Conservation (phyloP, 2,113 vertebrate species). For the Lichenostomus cassidix region DNA sequence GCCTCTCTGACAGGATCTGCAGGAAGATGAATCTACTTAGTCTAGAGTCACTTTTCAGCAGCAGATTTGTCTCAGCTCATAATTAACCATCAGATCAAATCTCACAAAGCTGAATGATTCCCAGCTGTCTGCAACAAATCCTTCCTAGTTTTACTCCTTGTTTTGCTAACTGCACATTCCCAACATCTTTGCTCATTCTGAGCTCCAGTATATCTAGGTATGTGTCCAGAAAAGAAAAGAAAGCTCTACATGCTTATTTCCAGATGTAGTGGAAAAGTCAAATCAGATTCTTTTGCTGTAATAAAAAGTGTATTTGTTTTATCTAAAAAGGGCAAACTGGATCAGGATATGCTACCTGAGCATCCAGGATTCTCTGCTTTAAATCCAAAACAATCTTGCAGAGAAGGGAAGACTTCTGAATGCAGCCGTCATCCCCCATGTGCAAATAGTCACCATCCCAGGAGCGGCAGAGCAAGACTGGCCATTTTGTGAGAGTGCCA, state of each 20-base stretch:
- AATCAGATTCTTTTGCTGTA: neutral
- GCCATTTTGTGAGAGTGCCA: conserved; percentile 54
- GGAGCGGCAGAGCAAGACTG: conserved; percentile 28
- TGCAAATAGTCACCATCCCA: conserved; percentile 13
- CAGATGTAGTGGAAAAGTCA: neutral
- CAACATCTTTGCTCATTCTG: neutral
- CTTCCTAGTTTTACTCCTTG: neutral
- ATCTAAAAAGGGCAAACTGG: neutral
- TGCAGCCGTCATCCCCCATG: neutral
- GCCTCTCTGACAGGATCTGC: neutral
- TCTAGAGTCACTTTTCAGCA: neutral
- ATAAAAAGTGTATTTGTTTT: neutral
- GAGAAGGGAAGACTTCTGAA: neutral
- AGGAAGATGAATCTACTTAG: neutral
- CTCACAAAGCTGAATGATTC: neutral
- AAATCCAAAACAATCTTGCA: neutral
- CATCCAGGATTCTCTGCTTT: neutral
- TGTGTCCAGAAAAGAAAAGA: neutral
- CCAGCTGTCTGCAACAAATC: neutral
- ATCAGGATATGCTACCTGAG: neutral
- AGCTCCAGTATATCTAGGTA: neutral
- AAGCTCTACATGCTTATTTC: neutral
- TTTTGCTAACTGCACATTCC: neutral
- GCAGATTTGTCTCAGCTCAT: neutral
- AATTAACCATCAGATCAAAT: neutral